Conservation (phyloP, 2,113 vertebrate genomes). For the Pseudorhombus dupliciocellatus region DNA sequence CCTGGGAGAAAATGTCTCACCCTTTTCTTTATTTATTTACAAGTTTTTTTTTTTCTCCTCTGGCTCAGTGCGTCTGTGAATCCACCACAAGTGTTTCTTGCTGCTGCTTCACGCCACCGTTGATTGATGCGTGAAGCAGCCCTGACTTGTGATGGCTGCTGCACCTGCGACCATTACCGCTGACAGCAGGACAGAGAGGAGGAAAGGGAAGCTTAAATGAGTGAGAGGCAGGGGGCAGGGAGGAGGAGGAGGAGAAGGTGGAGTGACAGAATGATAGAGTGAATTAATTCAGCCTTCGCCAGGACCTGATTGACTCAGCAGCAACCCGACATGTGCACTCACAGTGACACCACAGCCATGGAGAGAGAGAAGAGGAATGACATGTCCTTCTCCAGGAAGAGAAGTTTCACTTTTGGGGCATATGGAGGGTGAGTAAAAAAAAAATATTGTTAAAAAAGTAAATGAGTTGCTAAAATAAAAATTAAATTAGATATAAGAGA, state of each 20-base stretch:
- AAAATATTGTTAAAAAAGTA: slow-evolving; percentile 1
- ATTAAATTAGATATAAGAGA: slow-evolving; percentile 1
- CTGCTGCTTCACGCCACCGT: background rate
- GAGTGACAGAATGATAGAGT: slow-evolving; percentile 75
- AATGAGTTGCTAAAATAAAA: background rate
- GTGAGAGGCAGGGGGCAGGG: slow-evolving; percentile 77
- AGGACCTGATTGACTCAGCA: slow-evolving; percentile 82
- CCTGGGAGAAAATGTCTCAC: slow-evolving; percentile 68
- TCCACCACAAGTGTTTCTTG: slow-evolving; percentile 19
- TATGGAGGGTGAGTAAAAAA: slow-evolving; percentile 82
- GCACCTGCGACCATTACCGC: slow-evolving; percentile 60
- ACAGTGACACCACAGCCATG: slow-evolving; percentile 65
- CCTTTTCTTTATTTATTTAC: slow-evolving; percentile 65
- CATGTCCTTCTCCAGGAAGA: slow-evolving; percentile 82
- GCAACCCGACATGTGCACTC: slow-evolving; percentile 60
- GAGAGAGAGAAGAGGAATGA: slow-evolving; percentile 70
- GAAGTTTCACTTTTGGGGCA: slow-evolving; percentile 82
- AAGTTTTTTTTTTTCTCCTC: slow-evolving; percentile 38
- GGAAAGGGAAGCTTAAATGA: slow-evolving; percentile 82
- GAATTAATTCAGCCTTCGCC: slow-evolving; percentile 78
- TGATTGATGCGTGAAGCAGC: slow-evolving; percentile 18
- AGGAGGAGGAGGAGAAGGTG: slow-evolving; percentile 80
- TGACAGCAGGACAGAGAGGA: slow-evolving; percentile 77
- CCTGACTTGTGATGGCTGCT: slow-evolving; percentile 3
- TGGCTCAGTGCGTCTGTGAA: slow-evolving; percentile 2